phyloP scores from a whole-genome alignment of 2,888 invertebrate species.

The Smittia sp. region DNA sequence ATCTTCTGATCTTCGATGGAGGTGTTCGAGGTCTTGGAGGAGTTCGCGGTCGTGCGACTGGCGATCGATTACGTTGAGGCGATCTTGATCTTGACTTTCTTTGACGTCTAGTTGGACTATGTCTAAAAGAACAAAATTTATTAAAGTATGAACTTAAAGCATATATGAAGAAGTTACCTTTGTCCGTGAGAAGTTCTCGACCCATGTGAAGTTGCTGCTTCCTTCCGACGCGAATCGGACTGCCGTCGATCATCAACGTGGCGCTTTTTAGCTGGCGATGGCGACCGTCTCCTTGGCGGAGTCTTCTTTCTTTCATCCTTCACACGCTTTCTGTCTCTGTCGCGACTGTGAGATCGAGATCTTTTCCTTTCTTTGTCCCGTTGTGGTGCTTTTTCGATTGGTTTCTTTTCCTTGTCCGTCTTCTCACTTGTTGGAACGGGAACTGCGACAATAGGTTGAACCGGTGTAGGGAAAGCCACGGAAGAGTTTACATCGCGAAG shows the following conservation, averaged over 20 bases:
- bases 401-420: not conserved
- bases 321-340: constrained; percentile 4
- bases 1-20: constrained; percentile 3
- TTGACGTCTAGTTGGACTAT: not conserved
- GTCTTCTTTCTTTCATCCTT: constrained; percentile 10
- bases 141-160: not conserved
- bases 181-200: not conserved
- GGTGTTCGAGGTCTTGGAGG: constrained; percentile 23
- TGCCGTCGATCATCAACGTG: constrained; percentile 7
- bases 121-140: not conserved
- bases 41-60: constrained; percentile 4
- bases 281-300: constrained; percentile 2
- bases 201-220: not conserved
- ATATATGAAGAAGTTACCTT: constrained; percentile 14
- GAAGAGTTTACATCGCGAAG: constrained; percentile 2
- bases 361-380: not conserved
- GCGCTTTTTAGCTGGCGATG: not conserved
- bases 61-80: not conserved
- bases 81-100: constrained; percentile 21
- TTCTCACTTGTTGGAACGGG: not conserved
- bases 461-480: not conserved
- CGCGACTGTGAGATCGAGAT: constrained; percentile 19
- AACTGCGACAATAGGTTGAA: not conserved
- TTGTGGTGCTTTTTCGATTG: not conserved
- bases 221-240: not conserved